phyloP scores from a whole-genome alignment of 2,113 vertebrate genomes.

The Micromys minutus region DNA sequence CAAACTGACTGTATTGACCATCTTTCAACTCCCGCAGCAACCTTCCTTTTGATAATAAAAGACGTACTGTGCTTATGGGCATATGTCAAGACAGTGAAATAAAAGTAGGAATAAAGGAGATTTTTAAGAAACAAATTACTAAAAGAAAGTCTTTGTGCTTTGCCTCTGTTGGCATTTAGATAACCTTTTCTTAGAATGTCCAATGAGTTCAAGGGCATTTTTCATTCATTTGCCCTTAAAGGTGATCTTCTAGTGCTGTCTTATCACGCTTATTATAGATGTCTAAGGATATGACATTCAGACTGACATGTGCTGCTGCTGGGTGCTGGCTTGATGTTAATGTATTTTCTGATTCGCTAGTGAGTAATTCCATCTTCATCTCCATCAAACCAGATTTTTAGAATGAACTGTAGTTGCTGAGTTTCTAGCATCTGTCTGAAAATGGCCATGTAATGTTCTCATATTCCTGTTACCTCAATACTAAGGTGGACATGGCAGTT shows the following conservation, averaged over 20 bases:
- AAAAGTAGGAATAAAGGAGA: constrained; percentile 14
- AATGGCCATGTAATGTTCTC: neutral
- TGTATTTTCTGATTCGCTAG: constrained; percentile 18
- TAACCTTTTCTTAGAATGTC: constrained; percentile 47
- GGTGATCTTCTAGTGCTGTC: constrained; percentile 43
- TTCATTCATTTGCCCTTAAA: constrained; percentile 73
- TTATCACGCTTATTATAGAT: constrained; percentile 1
- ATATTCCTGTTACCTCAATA: constrained; percentile 11
- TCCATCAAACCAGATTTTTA: neutral
- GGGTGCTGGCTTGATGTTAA: constrained; percentile 23
- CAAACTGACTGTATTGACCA: neutral
- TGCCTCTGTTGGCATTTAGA: constrained; percentile 41
- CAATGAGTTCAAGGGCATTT: constrained; percentile 47
- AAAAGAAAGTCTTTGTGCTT: constrained; percentile 54
- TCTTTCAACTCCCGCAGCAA: neutral
- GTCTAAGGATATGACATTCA: constrained; percentile 55
- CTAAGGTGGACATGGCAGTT: neutral
- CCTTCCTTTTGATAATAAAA: constrained; percentile 23
- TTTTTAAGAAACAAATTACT: constrained; percentile 20
- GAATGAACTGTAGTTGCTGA: constrained; percentile 27
- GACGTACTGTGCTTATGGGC: neutral
- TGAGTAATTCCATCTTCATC: constrained; percentile 46
- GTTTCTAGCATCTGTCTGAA: neutral
- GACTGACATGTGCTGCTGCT: neutral
- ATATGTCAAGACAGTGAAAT: neutral